Base-by-base conservation (phyloP, 1,140 invertebrate genomes). In the Eupeodes corollae region DNA sequence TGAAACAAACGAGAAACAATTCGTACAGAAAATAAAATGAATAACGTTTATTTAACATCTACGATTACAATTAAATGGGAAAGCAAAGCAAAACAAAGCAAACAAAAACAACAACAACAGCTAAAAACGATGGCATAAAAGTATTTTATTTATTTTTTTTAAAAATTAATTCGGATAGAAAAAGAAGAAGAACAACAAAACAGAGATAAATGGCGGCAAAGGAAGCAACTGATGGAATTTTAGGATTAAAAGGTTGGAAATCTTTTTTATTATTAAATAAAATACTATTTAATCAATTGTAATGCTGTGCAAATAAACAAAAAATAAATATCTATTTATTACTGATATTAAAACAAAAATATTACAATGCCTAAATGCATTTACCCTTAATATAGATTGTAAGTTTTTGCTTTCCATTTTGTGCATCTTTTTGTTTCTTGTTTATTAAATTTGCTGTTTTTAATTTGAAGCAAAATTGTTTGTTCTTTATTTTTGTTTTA, bases 71-170 rank as follows among this genome's bases (percentile, higher is more conserved):
- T 26, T 26, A 5, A 26, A 26, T 26, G 3, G 21, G 21, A 26
- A 8, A 26, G 21, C 21, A 26, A 26, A 26, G 21, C 21, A 26
- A n/a, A n/a, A n/a, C n/a, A n/a, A n/a, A n/a, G 21, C 21, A 26
- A n/a, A 26, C 21, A 26, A 26, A 26, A 26, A 26, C 21, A 26
- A 8, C 21, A 26, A 8, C 21, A 42, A 42, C 19, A 26, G n/a
- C n/a, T n/a, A n/a, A n/a, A 42, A 54, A 51, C 46, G 53, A 46
- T 48, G 44, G 33, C 52, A 52, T 32, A 48, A 56, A 53, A 47
- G 46, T 47, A 42, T 46, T 47, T 37, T 8, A 41, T 14, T 41
- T 19, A 18, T 19, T 41, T 41, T 19, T 41, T 41, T 26, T 26
- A 8, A 26, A 26, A 3, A 26, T 26, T 26, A 8, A 26, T 26